phyloP scores from a whole-genome alignment of 2,797 vertebrate species.

The Sebastes minor region DNA sequence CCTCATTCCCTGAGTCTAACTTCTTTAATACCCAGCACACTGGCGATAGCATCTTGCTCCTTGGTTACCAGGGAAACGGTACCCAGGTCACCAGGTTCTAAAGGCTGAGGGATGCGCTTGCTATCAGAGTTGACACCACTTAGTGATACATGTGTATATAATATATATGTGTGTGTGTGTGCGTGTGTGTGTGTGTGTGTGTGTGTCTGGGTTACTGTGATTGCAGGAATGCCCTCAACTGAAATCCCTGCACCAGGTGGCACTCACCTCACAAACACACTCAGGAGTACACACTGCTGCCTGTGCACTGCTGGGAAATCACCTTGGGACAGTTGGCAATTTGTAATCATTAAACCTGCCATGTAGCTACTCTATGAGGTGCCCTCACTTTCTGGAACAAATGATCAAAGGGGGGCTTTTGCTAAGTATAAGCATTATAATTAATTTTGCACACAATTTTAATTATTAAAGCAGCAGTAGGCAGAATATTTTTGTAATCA shows the following conservation, averaged over 20 bases:
- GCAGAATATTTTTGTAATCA: no score
- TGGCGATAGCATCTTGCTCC: not conserved
- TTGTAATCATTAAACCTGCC: slow-evolving; percentile 14
- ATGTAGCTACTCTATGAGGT: not conserved
- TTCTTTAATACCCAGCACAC: not conserved
- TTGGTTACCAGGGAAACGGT: slow-evolving; percentile 26
- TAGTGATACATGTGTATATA: not conserved
- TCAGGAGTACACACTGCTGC: not conserved
- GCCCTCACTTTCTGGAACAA: not conserved
- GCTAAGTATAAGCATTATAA: not conserved
- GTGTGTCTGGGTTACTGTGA: not conserved
- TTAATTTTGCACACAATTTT: no score
- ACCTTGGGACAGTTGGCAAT: not conserved
- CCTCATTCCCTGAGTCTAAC: not conserved
- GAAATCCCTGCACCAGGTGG: not conserved
- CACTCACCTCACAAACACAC: not conserved
- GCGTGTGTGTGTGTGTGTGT: not conserved
- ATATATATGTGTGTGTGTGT: not conserved
- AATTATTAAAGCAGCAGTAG: no score
- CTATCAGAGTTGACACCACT: not conserved
- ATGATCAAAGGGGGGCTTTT: not conserved
- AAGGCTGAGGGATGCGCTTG: not conserved
- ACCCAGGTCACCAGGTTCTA: slow-evolving; percentile 4
- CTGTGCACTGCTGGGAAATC: not conserved
- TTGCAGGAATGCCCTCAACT: not conserved